Percentiles rank a stretch among this genome's conserved stretches.
Conservation (phyloP, 2,113 vertebrate species). For the Nanger granti region DNA sequence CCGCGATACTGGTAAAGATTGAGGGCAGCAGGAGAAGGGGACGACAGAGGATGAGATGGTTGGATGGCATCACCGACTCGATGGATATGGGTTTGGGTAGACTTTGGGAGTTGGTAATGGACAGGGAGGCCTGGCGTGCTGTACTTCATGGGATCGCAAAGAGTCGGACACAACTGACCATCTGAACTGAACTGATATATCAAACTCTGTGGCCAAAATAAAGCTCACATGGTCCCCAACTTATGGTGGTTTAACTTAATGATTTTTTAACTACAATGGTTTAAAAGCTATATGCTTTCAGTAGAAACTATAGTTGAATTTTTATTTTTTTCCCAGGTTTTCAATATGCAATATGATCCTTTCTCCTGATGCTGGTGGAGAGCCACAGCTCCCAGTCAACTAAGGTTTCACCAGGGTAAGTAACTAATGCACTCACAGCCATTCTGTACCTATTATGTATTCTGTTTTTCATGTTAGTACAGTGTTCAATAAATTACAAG, state of each 20-base stretch:
- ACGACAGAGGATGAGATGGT: no score
- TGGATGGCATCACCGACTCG: no score
- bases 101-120: no score
- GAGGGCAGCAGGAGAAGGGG: no score
- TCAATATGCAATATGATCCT: background rate
- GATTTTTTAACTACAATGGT: background rate
- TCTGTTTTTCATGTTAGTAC: background rate
- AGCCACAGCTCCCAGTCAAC: background rate
- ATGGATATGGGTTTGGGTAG: no score
- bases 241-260: background rate
- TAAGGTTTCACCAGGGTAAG: background rate
- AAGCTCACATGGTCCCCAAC: background rate
- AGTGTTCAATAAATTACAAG: background rate
- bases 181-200: background rate
- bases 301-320: background rate
- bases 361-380: background rate
- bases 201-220: background rate
- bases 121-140: no score
- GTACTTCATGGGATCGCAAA: fast-evolving
- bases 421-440: background rate
- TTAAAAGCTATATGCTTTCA: background rate
- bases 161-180: no score
- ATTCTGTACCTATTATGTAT: background rate
- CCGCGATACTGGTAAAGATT: no score
- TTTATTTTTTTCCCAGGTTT: background rate